These are phyloP conservation scores for Plecotus auritus DNA, from an alignment of 2,113 vertebrate species.

Conservation along the genomic window DNA sequence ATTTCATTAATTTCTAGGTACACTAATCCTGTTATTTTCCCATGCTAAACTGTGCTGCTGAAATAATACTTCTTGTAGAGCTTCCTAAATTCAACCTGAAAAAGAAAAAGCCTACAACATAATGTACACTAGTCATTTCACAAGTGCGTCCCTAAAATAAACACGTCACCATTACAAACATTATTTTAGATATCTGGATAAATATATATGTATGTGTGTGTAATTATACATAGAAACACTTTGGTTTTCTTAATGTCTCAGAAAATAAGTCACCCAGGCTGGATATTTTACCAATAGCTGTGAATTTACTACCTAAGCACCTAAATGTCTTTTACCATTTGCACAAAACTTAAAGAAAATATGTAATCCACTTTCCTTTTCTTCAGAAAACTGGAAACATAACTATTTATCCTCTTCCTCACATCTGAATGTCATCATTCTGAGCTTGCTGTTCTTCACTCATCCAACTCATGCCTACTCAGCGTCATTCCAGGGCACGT, in stretches of 20 bases:
- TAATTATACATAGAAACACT: neutral
- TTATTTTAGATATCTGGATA: neutral
- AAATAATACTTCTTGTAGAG: neutral
- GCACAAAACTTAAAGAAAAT: neutral
- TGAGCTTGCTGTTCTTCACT: neutral
- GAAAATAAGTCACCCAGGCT: neutral
- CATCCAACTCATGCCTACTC: neutral
- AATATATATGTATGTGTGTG: neutral
- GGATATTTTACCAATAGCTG: neutral
- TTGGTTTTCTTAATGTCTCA: neutral
- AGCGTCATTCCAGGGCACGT: rapidly evolving
- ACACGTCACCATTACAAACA: neutral
- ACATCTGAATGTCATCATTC: neutral
- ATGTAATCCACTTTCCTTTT: neutral
- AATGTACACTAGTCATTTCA: neutral
- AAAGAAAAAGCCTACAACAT: neutral
- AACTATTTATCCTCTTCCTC: neutral
- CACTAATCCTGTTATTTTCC: neutral
- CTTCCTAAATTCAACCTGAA: neutral
- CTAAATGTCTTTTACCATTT: neutral
- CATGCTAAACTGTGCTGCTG: neutral
- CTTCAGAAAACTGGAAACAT: neutral
- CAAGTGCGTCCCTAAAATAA: neutral
- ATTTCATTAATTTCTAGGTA: neutral
- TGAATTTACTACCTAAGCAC: neutral